Evolutionary conservation across 1,140 invertebrate genomes (phyloP), one percentile per base, ranked within the genome.

Genomic region (Ylistrum balloti): DNA sequence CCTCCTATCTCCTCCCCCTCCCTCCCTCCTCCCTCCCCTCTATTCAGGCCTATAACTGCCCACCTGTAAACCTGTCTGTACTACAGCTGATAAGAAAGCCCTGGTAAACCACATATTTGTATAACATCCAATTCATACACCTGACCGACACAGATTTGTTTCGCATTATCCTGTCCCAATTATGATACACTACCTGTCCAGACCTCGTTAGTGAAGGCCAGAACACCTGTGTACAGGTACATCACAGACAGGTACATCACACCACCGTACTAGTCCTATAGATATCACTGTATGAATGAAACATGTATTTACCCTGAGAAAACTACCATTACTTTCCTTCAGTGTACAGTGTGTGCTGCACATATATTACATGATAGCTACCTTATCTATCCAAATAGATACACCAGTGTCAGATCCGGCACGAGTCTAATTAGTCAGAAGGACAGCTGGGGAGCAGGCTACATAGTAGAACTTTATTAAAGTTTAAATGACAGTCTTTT

Each of bases 181-280:
- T 74, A 74, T 74, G 56, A 74, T 74, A n/a, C 56, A 74, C 56
- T 74, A 74, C 56, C 56, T 74, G 56, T 74, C 56, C 56, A 74
- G 56, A n/a, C 56, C 56, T 74, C 56, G 56, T 74, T 74, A 74
- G 56, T 74, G 56, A 17, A 74, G 56, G 56, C 56, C 56, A 74
- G 56, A 74, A 74, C 56, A 74, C 56, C 56, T 74, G 56, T 74
- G 56, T 74, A 74, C 56, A 74, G 56, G 56, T 74, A 74, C 56
- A 74, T 74, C 56, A 74, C 56, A 22, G n/a, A 17, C n/a, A 74
- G n/a, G 56, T 74, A 74, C 56, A 74, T 74, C 56, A 74, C 56
- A n/a, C 56, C 56, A 74, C 56, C 56, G n/a, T n/a, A 5, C n/a
- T 74, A 28, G 56, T n/a, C 22, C 22, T n/a, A n/a, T n/a, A 74